Evolutionary conservation across 2,888 invertebrate species (phyloP), one percentile per base, ranked within the genome.

Genomic region (Phorcus lineatus): DNA sequence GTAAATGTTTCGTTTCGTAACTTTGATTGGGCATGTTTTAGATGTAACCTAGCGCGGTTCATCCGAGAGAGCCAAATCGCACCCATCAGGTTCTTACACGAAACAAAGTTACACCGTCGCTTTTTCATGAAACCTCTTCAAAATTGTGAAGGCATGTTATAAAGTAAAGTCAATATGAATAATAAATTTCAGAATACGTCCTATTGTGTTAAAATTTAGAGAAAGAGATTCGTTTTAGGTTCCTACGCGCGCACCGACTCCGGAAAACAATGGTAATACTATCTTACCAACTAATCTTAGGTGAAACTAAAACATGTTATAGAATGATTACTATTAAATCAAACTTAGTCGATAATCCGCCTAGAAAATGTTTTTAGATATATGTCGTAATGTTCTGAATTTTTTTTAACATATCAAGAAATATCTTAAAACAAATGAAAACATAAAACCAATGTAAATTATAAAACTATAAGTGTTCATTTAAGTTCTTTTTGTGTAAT

Each of bases 41-140:
- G 17, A 47, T 47, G 47, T 24, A 76, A 54, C 76, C 36, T 28
- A 76, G 76, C 76, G 76, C 76, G 76, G 76, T 76, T 76, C 76
- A 24, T 76, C 76, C 76, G 76, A 76, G 54, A 24, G 53, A 55
- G 54, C 76, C 76, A 76, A 76, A 76, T 76, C 54, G 76, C 76
- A 76, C 76, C 53, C 24, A 36, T 55, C 24, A 55, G 55, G 76
- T 76, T 76, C 76, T 76, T 76, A 76, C 76, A 76, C 76, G 76
- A 76, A 54, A 76, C 76, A 76, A 76, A 76, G 76, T 76, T 76
- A 55, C 55, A 54, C 76, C 76, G 24, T 31, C 67, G 22, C 24
- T 24, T 31, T 55, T 54, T 36, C 54, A n/a, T n/a, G 9, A 17
- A 76, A 55, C 55, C 54, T 11, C 24, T 17, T 31, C 36, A 28